Conservation (phyloP, 1,140 invertebrate genomes). For the Carcinoscorpius rotundicauda region DNA sequence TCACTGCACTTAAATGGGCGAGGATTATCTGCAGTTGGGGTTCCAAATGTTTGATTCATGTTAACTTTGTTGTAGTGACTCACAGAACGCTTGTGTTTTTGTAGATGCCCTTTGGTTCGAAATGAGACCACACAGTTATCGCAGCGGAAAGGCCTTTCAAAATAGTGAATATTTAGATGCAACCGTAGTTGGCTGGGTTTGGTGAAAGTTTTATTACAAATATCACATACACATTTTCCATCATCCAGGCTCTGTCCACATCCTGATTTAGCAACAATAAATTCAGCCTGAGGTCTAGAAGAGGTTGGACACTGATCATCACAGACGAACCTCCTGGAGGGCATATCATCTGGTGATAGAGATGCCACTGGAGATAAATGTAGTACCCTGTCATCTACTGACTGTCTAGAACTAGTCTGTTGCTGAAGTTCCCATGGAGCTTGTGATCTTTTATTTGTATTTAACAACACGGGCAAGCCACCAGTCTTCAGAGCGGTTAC, state of each 20-base stretch:
- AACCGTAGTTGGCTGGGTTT: constrained; percentile 77
- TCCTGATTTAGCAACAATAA: too few species aligned
- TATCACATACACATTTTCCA: constrained; percentile 64
- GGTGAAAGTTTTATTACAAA: constrained; percentile 82
- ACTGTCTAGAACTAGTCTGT: too few species aligned
- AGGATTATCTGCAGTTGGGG: constrained; percentile 76
- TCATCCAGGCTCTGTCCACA: constrained; percentile 33
- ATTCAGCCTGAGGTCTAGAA: too few species aligned
- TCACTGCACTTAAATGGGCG: constrained; percentile 87
- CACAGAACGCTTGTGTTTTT: constrained; percentile 79
- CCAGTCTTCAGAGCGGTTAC: too few species aligned
- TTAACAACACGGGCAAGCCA: too few species aligned
- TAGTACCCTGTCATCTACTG: too few species aligned
- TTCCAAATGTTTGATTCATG: constrained; percentile 74
- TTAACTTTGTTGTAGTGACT: constrained; percentile 78
- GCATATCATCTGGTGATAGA: too few species aligned
- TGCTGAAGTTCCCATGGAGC: too few species aligned
- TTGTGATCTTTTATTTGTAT: too few species aligned
- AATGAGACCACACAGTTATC: constrained; percentile 83
- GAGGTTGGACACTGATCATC: too few species aligned
- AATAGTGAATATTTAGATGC: constrained; percentile 92
- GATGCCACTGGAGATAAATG: too few species aligned
- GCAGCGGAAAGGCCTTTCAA: constrained; percentile 82
- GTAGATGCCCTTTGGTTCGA: constrained; percentile 77
- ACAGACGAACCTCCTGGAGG: too few species aligned